Base-by-base conservation (phyloP, 2,113 vertebrate species). In the Hylia prasina region DNA sequence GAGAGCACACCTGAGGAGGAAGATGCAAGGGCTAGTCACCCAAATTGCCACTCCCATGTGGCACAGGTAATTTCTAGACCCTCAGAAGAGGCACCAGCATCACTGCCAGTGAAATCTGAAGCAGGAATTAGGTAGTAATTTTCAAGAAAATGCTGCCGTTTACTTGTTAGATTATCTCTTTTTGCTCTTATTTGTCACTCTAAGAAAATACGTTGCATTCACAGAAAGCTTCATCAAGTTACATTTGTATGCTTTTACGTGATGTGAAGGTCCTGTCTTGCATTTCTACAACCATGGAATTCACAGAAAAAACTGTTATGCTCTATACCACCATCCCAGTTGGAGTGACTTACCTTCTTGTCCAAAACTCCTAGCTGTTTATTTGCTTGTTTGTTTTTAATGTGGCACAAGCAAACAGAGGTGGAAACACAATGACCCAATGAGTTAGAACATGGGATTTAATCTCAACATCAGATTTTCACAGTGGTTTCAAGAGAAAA, bases 61-160 rank as follows among this genome's bases (percentile, higher is more conserved):
- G 11, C 25, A 77, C 25, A n/a, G 21, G 40, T 18, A 24, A n/a
- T 85, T 82, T 71, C 70, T 33, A 88, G 18, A 71, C 35, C 15
- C 35, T 82, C 56, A 69, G 44, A 88, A 79, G 30, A 69, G 14
- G 3, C 0, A 0, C 22, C 5, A 1, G 69, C 70, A 51, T 60
- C 44, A 39, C 31, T 40, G 28, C 8, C 40, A 69, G n/a, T 5
- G 3, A 71, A 68, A 85, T 28, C 16, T 10, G 1, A 27, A 78
- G 65, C 30, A 79, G 18, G 15, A 76, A 72, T 61, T 48, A 22
- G 9, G 42, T 30, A 58, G 18, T 25, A 2, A 47, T 40, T 93
- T 66, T 71, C 33, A 39, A 33, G 47, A 39, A 73, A 71, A 80
- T 73, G 18, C 13, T 81, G 31, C 24, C 2, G 5, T 76, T 91